phyloP scores from a whole-genome alignment of 2,113 vertebrate genomes.

The Paramormyrops kingsleyae region DNA sequence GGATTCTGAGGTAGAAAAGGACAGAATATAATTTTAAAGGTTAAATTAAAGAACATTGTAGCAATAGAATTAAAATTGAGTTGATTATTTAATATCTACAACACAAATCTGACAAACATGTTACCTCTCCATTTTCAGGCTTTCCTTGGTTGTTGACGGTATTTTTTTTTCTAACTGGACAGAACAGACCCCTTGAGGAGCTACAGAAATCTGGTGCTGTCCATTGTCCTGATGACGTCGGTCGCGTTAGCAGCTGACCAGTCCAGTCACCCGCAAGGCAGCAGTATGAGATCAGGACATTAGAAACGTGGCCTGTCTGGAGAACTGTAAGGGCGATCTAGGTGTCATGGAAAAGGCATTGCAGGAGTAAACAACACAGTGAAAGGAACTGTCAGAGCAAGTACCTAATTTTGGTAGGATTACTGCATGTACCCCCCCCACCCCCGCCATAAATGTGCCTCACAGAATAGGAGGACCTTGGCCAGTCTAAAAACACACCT shows the following conservation, averaged over 20 bases:
- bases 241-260: not conserved
- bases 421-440: constrained; percentile 4
- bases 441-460: constrained; percentile 5
- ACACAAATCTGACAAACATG: not conserved
- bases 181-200: not conserved
- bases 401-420: constrained; percentile 29
- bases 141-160: not conserved
- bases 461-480: constrained; percentile 20
- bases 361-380: constrained; percentile 23
- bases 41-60: constrained; percentile 51
- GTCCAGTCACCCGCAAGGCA: not conserved
- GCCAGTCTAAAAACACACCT: constrained; percentile 9
- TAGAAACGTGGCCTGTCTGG: not conserved
- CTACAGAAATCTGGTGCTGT: not conserved
- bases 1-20: constrained; percentile 55
- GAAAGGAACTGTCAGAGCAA: constrained; percentile 18
- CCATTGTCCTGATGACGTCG: not conserved
- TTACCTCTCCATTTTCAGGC: constrained; percentile 11
- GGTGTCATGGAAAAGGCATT: constrained; percentile 15
- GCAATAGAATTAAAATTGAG: constrained; percentile 45
- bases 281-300: not conserved
- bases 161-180: not conserved
- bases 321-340: constrained; percentile 5
- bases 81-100: constrained; percentile 32
- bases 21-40: constrained; percentile 46